Evolutionary conservation across 2,113 vertebrate species (phyloP), one percentile per base, ranked within the genome.

Genomic region (Jacana jacana): DNA sequence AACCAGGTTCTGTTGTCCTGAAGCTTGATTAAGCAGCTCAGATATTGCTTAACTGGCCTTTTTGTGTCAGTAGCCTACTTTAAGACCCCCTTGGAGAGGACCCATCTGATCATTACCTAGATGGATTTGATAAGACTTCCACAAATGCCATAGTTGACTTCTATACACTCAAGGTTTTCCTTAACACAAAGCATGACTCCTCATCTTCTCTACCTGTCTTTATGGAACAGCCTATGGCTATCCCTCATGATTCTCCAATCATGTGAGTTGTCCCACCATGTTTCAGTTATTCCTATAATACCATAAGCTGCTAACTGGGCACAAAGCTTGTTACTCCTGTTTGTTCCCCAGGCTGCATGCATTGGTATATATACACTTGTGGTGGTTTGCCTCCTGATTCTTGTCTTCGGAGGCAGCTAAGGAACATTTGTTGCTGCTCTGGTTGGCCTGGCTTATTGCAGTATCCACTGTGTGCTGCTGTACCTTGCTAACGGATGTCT

Each of bases 111-210:
- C 27, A 40, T 30, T 28, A 64, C 39, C 25, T 37, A 64, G 39
- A 64, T 8, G 11, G 25, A 37, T 63, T 37, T 0, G 2, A 54
- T 10, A 46, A 10, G 27, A 4, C 17, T 52, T 54, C 46, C 27
- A 16, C 23, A 63, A 17, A 48, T 2, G 0, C n/a, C 1, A 0
- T 70, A 54, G 33, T 13, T 71, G 30, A 64, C 5, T 55, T 64
- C n/a, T 64, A 8, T n/a, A 48, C 8, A 20, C 64, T 80, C 10
- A 57, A 49, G 4, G 8, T 65, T 40, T 42, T 65, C 16, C 35
- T 31, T 58, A 73, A 80, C 24, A 35, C 9, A 61, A 11, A 31
- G 6, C 6, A 8, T 2, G 11, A 66, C 17, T 20, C 5, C 30
- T 80, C 7, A n/a, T n/a, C 16, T 55, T 13, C 19, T 65, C 31